These are phyloP conservation scores for Pantelozetes paolii DNA, from an alignment of 2,888 invertebrate genomes.

Conservation along the genomic window DNA sequence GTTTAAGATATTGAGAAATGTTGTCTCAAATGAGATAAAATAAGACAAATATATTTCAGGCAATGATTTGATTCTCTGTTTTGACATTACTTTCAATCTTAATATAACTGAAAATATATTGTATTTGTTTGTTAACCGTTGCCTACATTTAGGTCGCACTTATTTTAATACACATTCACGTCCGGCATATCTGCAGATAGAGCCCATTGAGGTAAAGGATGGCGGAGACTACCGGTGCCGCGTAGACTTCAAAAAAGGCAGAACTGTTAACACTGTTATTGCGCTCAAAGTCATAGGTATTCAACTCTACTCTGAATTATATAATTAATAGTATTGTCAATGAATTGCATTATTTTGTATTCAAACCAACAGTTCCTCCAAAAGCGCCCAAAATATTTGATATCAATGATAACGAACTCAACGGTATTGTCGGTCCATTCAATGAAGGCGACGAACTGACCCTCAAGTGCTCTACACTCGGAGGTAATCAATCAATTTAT, in stretches of 20 bases:
- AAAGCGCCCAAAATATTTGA: slow-evolving; percentile 44
- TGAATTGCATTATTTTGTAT: not conserved
- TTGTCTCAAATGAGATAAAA: not conserved
- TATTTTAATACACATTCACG: slow-evolving; percentile 36
- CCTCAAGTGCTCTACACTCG: slow-evolving; percentile 50
- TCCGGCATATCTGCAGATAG: slow-evolving; percentile 39
- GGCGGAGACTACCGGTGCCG: slow-evolving; percentile 75
- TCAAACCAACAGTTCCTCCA: slow-evolving; percentile 42
- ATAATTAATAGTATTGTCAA: not conserved
- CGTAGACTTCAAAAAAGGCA: slow-evolving; percentile 81
- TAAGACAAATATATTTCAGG: no score
- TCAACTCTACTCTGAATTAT: slow-evolving; percentile 49
- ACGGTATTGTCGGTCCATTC: slow-evolving; percentile 50
- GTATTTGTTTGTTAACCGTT: no score
- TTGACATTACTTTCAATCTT: no score
- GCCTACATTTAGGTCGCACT: slow-evolving; percentile 38
- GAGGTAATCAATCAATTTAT: slow-evolving; percentile 48
- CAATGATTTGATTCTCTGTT: no score
- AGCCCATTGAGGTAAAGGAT: slow-evolving; percentile 37
- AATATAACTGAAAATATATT: no score
- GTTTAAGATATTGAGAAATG: not conserved
- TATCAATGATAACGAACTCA: slow-evolving; percentile 42
- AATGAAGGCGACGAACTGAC: slow-evolving; percentile 50
- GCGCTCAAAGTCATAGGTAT: slow-evolving; percentile 83
- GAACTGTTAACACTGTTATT: slow-evolving; percentile 77